Percentiles rank a stretch among this genome's conserved stretches.
Evolutionary conservation across 2,888 invertebrate species (phyloP).

Genomic region (Branchipolynoe longqiensis): DNA sequence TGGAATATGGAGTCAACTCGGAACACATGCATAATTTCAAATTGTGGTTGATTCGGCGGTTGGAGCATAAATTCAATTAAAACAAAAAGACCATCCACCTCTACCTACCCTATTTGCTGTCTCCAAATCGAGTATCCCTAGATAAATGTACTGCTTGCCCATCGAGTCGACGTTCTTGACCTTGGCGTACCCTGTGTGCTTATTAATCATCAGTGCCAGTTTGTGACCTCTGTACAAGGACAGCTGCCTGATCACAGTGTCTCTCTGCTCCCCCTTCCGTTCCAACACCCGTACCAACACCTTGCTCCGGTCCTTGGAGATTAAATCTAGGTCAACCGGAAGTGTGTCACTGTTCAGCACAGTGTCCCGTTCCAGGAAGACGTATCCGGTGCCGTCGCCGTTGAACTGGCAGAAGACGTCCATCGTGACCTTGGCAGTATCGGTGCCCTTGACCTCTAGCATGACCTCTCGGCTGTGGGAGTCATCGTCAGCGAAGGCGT

Average conservation of each 20-base stretch:
- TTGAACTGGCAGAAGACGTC: conserved; percentile 38
- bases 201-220: conserved; percentile 11
- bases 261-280: background rate
- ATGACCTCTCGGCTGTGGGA: conserved; percentile 15
- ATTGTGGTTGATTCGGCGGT: too few relatives aligned
- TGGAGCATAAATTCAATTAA: too few relatives aligned
- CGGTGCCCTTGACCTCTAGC: background rate
- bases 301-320: conserved; percentile 20
- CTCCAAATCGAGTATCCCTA: conserved; percentile 21
- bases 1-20: too few relatives aligned
- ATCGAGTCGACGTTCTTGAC: conserved; percentile 20
- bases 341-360: background rate
- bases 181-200: background rate
- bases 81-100: too few relatives aligned
- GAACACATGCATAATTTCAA: too few relatives aligned
- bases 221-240: background rate
- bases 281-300: background rate
- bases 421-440: background rate
- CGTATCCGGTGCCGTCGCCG: conserved; percentile 27
- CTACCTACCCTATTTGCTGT: too few relatives aligned
- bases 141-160: conserved; percentile 8
- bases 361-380: conserved; percentile 9
- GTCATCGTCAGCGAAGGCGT: background rate
- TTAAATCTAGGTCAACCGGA: conserved; percentile 1
- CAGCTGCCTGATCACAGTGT: conserved; percentile 5